Conservation (phyloP, 2,113 vertebrate genomes). For the Tricholaema leucomelas region DNA sequence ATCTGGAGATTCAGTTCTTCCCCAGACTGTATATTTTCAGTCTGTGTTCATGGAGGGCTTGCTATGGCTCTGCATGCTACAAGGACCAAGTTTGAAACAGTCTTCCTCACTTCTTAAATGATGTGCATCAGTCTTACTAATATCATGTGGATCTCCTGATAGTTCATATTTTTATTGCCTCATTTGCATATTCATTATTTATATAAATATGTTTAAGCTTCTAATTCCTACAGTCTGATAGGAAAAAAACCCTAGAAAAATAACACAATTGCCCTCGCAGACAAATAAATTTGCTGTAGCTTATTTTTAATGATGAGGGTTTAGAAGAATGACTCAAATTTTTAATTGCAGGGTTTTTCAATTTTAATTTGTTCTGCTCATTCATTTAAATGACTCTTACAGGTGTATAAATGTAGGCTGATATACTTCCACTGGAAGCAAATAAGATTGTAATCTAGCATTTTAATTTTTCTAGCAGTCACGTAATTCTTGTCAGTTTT, state of each 20-base stretch:
- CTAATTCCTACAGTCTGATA: not conserved
- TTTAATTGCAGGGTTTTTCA: not conserved
- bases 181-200: not conserved
- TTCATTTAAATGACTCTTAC: not conserved
- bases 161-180: not conserved
- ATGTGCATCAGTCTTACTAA: not conserved
- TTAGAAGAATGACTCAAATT: not conserved
- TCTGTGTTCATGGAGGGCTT: not conserved
- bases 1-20: not conserved
- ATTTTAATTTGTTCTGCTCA: not conserved
- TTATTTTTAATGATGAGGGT: not conserved
- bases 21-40: not conserved
- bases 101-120: not conserved
- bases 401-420: not conserved
- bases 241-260: not conserved
- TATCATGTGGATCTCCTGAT: not conserved
- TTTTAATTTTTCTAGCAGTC: not conserved
- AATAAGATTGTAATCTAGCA: not conserved
- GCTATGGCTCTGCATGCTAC: not conserved
- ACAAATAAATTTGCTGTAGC: not conserved
- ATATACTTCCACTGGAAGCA: not conserved
- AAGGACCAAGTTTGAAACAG: not conserved
- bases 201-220: not conserved
- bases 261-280: not conserved
- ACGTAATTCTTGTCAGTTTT: not conserved